Percentiles rank a stretch among this genome's conserved stretches.
Evolutionary conservation across 2,888 invertebrate species (phyloP).

Genomic region (Alitta virens): DNA sequence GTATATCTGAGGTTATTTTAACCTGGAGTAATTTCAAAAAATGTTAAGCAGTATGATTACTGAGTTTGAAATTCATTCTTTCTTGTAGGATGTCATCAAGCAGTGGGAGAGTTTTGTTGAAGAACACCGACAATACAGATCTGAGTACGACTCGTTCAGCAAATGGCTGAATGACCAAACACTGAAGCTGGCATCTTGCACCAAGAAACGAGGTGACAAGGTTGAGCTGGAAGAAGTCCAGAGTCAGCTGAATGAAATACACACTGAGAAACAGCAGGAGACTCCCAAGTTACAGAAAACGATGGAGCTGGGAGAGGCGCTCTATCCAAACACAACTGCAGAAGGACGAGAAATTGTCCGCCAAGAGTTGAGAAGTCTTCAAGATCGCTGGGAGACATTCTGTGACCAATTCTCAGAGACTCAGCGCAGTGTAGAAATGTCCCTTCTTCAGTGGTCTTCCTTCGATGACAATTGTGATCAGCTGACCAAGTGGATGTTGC

Average conservation of each 20-base stretch:
- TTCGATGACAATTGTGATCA: constrained; percentile 84
- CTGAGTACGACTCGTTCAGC: constrained; percentile 68
- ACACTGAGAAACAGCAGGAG: constrained; percentile 79
- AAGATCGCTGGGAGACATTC: constrained; percentile 85
- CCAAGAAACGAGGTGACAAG: constrained; percentile 71
- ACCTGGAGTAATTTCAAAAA: too few species aligned
- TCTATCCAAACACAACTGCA: constrained; percentile 87
- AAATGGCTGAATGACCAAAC: constrained; percentile 74
- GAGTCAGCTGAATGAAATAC: constrained; percentile 43
- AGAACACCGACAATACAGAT: constrained; percentile 80
- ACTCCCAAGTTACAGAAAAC: constrained; percentile 74
- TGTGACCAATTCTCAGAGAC: constrained; percentile 79
- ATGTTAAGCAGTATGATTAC: too few species aligned
- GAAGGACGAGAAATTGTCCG: constrained; percentile 85
- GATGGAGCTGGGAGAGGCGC: constrained; percentile 79
- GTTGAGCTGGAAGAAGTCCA: not conserved
- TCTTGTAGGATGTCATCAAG: constrained; percentile 72
- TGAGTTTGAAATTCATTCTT: too few species aligned
- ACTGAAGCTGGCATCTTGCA: constrained; percentile 33
- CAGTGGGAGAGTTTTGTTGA: constrained; percentile 80
- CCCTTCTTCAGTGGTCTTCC: constrained; percentile 84
- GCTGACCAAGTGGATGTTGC: constrained; percentile 76
- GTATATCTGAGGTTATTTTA: too few species aligned
- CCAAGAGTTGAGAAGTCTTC: constrained; percentile 63
- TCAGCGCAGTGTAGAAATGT: constrained; percentile 78